Percentiles rank a stretch among this genome's conserved stretches.
Evolutionary conservation across 2,113 vertebrate species (phyloP).

Genomic region (Podarcis raffonei): DNA sequence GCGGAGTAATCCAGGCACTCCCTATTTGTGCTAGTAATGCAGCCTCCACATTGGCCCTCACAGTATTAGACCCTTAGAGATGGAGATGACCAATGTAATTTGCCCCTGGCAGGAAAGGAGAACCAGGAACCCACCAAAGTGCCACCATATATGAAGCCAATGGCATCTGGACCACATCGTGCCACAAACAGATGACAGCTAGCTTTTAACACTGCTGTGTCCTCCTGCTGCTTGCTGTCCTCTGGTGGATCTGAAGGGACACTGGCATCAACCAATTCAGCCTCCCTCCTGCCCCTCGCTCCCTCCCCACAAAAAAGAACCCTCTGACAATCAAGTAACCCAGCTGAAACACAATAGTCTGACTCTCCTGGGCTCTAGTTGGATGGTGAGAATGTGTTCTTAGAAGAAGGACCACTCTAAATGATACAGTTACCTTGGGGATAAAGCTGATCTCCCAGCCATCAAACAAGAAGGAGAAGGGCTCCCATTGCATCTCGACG

Average conservation of each 20-base stretch:
- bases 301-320: background rate
- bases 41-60: background rate
- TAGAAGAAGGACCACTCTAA: background rate
- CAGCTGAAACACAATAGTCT: background rate
- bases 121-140: background rate
- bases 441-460: conserved; percentile 99
- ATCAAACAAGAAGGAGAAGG: conserved; percentile 91
- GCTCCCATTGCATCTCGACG: conserved; percentile 94
- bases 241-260: background rate
- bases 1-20: background rate
- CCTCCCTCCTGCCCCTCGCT: no score
- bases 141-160: background rate
- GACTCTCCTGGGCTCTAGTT: background rate
- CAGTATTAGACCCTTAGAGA: background rate
- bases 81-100: background rate
- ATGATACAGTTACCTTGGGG: conserved; percentile 92
- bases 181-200: background rate
- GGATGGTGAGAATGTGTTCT: background rate
- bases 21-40: background rate
- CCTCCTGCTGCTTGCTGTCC: background rate
- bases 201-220: background rate
- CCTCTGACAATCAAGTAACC: background rate
- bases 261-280: background rate
- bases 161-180: background rate
- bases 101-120: background rate